Base-by-base conservation (phyloP, 2,888 invertebrate species). In the Anthoptus insignis region DNA sequence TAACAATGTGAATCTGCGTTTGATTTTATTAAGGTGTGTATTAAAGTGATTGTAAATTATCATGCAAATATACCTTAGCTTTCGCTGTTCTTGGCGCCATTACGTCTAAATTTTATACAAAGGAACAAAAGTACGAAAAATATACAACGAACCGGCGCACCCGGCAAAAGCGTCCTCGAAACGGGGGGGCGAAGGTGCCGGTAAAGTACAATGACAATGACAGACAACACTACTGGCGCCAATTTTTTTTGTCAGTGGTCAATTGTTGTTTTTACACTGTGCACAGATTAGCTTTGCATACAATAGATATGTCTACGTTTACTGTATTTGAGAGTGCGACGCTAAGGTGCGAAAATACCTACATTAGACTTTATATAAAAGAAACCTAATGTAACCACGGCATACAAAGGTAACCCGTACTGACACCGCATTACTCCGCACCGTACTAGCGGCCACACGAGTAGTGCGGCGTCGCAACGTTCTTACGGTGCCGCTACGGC, bases 11-110 rank as follows among this genome's bases (percentile, higher is more conserved):
- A 84, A 84, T 81, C 80, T 76, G 82, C 82, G 82, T 73, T 73
- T 67, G 76, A 37, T 58, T 63, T 45, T 21, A 13, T 21, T 45
- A 21, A 24, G 63, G 66, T 76, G 73, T 45, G 27, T 69, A 70
- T 68, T 64, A 49, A 67, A 71, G 6, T n/a, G 9, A 2, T 32
- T 21, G 29, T 21, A 29, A n/a, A 22, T 45, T 50, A 52, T 1
- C 19, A 16, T 50, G 66, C 58, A 71, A 73, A 65, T 52, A 68
- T 91, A 92, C 91, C 90, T 92, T 91, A 59, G 83, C 73, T 77
- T 89, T 91, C 49, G 81, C 84, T 75, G 88, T 81, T 72, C 87
- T 84, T 76, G 91, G 91, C 71, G 91, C 91, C 91, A 92, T 92
- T 76, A 70, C 73, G 70, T 71, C 65, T 68, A 76, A 67, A 73